Evolutionary conservation across 2,113 vertebrate genomes (phyloP).

Genomic region (Entomyzon cyanotis): DNA sequence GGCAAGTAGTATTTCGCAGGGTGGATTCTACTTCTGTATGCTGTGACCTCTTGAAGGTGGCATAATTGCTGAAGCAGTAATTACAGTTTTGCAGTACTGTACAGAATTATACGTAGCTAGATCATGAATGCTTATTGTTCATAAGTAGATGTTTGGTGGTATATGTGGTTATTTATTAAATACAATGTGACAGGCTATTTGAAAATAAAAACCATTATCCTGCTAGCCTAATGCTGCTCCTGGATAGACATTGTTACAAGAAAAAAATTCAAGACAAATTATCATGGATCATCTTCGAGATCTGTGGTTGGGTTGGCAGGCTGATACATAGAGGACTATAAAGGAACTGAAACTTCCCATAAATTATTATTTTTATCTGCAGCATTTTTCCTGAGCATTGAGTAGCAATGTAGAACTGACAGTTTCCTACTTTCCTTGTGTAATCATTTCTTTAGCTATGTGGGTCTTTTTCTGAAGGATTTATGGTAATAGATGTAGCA

Average conservation of each 20-base stretch:
- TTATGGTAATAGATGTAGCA: background rate
- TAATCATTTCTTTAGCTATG: background rate
- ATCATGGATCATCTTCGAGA: background rate
- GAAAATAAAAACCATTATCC: constrained; percentile 42
- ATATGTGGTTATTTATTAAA: background rate
- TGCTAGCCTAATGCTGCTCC: background rate
- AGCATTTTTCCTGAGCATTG: background rate
- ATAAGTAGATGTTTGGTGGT: background rate
- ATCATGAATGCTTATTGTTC: background rate
- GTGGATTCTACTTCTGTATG: background rate
- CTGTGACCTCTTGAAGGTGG: background rate
- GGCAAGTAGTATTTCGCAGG: background rate
- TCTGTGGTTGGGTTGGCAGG: background rate
- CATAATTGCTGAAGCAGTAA: background rate
- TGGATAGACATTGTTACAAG: background rate
- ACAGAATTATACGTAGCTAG: background rate
- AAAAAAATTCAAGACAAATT: constrained; percentile 31
- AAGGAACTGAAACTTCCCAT: background rate
- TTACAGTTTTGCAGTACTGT: background rate
- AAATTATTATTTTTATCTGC: background rate
- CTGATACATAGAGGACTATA: background rate
- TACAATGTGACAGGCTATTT: background rate
- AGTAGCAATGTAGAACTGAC: background rate
- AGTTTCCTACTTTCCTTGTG: background rate
- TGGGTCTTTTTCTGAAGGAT: background rate